These are phyloP conservation scores for Hirtodrosophila histrioides DNA, from an alignment of 2,888 invertebrate genomes.

Conservation along the genomic window DNA sequence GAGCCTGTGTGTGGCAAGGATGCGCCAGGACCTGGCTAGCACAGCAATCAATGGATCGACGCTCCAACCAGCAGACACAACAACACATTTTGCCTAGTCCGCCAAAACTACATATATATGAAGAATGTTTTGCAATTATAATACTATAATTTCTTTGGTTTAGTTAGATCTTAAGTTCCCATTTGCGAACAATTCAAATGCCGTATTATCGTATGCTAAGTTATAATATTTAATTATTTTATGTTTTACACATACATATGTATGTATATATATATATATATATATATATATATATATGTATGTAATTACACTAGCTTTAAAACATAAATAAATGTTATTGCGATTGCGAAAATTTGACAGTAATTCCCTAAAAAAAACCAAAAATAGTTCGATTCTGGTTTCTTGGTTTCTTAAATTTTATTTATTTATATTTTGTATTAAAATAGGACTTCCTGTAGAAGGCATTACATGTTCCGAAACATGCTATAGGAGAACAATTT, in stretches of 20 bases:
- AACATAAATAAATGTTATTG: too few relatives aligned
- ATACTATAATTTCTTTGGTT: conserved; percentile 42
- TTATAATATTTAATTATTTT: conserved; percentile 28
- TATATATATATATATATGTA: conserved; percentile 9
- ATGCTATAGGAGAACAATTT: too few relatives aligned
- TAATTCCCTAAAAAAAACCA: too few relatives aligned
- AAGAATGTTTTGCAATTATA: conserved; percentile 17
- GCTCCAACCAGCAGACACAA: conserved; percentile 6
- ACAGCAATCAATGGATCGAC: not conserved
- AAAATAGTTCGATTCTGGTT: too few relatives aligned
- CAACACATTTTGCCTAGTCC: conserved; percentile 36
- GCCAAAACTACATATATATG: conserved; percentile 6
- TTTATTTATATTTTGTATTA: too few relatives aligned
- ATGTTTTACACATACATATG: conserved; percentile 10
- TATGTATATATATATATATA: too few relatives aligned
- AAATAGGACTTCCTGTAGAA: too few relatives aligned
- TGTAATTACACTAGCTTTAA: not conserved
- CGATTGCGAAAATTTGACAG: too few relatives aligned
- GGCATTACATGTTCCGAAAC: too few relatives aligned
- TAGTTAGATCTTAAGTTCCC: too few relatives aligned
- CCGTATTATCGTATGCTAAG: conserved; percentile 54
- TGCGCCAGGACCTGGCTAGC: conserved; percentile 16
- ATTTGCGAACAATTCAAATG: conserved; percentile 38
- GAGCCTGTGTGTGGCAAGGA: conserved; percentile 19
- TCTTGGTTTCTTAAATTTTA: too few relatives aligned